phyloP scores from a whole-genome alignment of 35 echinoderm and acorn worm genomes.

The Ptychodera flava region DNA sequence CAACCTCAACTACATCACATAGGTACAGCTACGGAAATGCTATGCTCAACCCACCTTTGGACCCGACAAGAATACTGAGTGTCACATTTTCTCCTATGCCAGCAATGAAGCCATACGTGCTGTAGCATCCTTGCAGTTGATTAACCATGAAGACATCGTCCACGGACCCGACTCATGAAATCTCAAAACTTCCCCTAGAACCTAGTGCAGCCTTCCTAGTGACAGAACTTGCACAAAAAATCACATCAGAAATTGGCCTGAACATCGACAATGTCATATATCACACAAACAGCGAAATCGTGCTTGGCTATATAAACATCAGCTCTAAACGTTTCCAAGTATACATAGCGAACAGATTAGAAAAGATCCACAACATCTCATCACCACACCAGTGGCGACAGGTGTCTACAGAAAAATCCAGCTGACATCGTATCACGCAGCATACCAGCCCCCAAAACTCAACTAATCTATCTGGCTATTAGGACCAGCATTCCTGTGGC shows the following conservation, averaged over 20 bases:
- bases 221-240: background rate
- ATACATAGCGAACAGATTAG: background rate
- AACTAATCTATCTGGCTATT: background rate
- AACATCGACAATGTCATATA: too few relatives aligned
- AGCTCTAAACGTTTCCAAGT: constrained; percentile 1
- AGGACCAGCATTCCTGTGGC: background rate
- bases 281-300: background rate
- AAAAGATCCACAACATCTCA: constrained; percentile 2
- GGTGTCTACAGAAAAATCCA: background rate
- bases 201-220: background rate
- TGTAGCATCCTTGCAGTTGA: background rate
- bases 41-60: too few relatives aligned
- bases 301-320: constrained; percentile 6
- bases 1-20: too few relatives aligned
- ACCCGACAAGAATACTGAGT: too few relatives aligned
- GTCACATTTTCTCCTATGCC: background rate
- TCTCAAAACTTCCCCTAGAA: background rate
- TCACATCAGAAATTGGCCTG: too few relatives aligned
- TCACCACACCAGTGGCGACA: background rate
- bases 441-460: background rate
- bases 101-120: background rate
- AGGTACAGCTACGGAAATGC: too few relatives aligned
- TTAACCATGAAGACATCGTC: background rate
- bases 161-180: background rate
- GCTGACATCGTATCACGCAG: background rate